Evolutionary conservation across 2,888 invertebrate genomes (phyloP).

Genomic region (Odontothrips loti): DNA sequence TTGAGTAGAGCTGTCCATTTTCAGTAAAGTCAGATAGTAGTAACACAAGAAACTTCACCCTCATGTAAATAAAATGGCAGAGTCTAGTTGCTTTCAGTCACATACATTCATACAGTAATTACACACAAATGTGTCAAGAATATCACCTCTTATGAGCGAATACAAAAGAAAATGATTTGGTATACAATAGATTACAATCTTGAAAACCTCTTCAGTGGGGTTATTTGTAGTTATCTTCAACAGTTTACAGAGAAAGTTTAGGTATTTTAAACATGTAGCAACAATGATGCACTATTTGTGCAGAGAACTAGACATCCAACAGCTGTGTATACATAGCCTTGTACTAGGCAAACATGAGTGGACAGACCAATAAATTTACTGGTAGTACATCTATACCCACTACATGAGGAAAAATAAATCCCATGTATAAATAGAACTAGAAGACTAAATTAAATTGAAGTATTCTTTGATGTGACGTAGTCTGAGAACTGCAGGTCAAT

Average conservation of each 20-base stretch:
- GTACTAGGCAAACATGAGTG: conserved; percentile 14
- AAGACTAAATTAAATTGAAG: conserved; percentile 7
- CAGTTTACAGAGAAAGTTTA: neutral
- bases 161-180: conserved; percentile 21
- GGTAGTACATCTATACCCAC: neutral
- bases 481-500: neutral
- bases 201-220: neutral
- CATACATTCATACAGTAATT: conserved; percentile 6
- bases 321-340: neutral
- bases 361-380: neutral
- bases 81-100: conserved; percentile 12
- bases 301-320: neutral
- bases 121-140: neutral
- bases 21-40: neutral
- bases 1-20: neutral
- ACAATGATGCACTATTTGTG: conserved; percentile 1
- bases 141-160: conserved; percentile 23
- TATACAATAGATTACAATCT: neutral
- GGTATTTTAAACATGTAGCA: neutral
- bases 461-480: neutral
- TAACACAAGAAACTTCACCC: conserved; percentile 6
- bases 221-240: neutral
- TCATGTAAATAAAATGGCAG: conserved; percentile 8
- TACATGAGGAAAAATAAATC: conserved; percentile 1
- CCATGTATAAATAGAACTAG: conserved; percentile 15